Conservation (phyloP, 2,797 vertebrate species). For the Lepus oiostolus region DNA sequence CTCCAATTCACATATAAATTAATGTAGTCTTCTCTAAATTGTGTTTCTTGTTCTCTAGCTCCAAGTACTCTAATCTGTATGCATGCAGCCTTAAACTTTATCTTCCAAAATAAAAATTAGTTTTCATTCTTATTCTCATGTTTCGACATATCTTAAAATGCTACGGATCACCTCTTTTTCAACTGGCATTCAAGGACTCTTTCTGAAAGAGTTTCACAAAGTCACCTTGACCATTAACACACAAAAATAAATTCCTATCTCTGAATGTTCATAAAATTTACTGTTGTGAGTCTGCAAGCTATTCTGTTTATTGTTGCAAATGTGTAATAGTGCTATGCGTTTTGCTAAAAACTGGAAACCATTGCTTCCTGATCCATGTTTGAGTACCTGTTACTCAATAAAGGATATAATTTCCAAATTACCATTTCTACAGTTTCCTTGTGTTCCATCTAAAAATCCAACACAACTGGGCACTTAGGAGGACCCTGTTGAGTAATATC, state of each 20-base stretch:
- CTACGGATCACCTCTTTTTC: background rate
- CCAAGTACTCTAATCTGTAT: background rate
- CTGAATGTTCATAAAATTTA: constrained; percentile 37
- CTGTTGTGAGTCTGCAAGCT: background rate
- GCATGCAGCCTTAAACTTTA: background rate
- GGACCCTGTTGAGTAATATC: background rate
- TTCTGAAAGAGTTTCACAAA: background rate
- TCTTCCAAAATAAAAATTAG: constrained; percentile 6
- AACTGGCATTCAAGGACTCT: background rate
- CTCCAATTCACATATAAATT: background rate
- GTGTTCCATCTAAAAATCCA: constrained; percentile 36
- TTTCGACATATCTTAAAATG: background rate
- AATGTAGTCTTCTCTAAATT: background rate
- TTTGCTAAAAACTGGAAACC: constrained; percentile 40
- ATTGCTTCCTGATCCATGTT: constrained; percentile 2
- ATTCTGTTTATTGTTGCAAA: constrained; percentile 57
- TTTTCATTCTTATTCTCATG: background rate
- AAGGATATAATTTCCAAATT: constrained; percentile 63
- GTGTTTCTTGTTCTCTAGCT: background rate
- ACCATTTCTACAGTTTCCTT: constrained; percentile 37
- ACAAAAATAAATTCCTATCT: constrained; percentile 52
- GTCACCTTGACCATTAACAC: background rate
- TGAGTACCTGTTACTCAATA: constrained; percentile 52
- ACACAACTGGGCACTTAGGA: constrained; percentile 21
- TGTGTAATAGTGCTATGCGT: background rate